phyloP scores from a whole-genome alignment of 2,888 invertebrate species.

The Sesamia inferens region DNA sequence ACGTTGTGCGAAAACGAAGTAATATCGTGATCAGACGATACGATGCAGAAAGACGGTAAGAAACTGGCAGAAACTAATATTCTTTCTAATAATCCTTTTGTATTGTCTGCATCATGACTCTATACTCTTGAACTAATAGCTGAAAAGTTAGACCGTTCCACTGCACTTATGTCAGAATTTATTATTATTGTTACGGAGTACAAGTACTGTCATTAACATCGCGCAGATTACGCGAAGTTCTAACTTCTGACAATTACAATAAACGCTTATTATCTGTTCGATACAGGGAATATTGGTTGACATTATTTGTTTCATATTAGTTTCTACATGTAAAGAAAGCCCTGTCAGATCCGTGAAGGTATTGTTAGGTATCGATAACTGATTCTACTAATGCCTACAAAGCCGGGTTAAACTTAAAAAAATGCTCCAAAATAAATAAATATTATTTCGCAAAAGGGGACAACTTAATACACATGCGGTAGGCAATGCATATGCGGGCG shows the following conservation, averaged over 20 bases:
- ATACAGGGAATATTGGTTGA: constrained; percentile 31
- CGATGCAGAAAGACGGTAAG: too few relatives aligned
- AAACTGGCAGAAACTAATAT: too few relatives aligned
- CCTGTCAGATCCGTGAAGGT: too few relatives aligned
- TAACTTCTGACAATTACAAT: constrained; percentile 38
- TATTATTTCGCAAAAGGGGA: too few relatives aligned
- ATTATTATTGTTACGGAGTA: constrained; percentile 52
- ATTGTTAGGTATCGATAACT: too few relatives aligned
- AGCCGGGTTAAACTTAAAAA: too few relatives aligned
- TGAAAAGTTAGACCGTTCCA: constrained; percentile 54
- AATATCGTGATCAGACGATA: too few relatives aligned
- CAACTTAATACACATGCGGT: too few relatives aligned
- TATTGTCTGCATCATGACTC: not conserved
- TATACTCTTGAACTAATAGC: constrained; percentile 49
- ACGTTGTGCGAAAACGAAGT: too few relatives aligned
- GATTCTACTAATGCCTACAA: too few relatives aligned
- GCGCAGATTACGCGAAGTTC: constrained; percentile 34
- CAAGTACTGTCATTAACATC: constrained; percentile 45
- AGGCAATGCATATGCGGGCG: too few relatives aligned
- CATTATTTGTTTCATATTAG: constrained; percentile 25
- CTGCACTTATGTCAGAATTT: constrained; percentile 53
- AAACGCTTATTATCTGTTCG: constrained; percentile 42
- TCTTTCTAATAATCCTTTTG: constrained; percentile 36
- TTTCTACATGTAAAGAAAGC: not conserved
- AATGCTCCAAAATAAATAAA: too few relatives aligned